phyloP scores from a whole-genome alignment of 2,113 vertebrate genomes.

The Alaudala cheleensis region DNA sequence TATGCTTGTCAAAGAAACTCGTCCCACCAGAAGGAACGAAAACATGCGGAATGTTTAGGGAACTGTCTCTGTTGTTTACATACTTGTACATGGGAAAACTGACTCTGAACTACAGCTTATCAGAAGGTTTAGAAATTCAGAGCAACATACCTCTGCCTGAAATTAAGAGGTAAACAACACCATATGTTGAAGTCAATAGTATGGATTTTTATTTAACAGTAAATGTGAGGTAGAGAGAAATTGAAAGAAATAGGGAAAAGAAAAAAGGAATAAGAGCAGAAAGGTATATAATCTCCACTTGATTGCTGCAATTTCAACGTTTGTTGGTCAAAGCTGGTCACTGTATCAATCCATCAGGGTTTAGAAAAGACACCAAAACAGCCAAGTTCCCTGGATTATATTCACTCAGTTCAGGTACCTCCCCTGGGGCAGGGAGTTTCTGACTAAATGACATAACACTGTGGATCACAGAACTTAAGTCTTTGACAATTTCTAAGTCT shows the following conservation, averaged over 20 bases:
- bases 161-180: neutral
- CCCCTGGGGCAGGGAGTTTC: neutral
- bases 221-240: neutral
- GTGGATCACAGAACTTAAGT: neutral
- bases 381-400: neutral
- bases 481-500: neutral
- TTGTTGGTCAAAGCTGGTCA: neutral
- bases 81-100: no score
- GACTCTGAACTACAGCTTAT: no score
- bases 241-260: neutral
- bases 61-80: no score
- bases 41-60: no score
- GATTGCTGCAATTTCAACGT: neutral
- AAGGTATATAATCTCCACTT: neutral
- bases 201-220: neutral
- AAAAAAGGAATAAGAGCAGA: neutral
- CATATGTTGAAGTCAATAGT: neutral
- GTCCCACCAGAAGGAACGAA: no score
- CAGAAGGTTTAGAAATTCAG: no score
- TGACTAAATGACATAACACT: no score
- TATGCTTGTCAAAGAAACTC: no score
- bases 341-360: neutral
- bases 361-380: neutral
- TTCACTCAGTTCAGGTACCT: neutral
- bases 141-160: no score